phyloP scores from a whole-genome alignment of 2,113 vertebrate genomes.

The Podocnemis expansa region DNA sequence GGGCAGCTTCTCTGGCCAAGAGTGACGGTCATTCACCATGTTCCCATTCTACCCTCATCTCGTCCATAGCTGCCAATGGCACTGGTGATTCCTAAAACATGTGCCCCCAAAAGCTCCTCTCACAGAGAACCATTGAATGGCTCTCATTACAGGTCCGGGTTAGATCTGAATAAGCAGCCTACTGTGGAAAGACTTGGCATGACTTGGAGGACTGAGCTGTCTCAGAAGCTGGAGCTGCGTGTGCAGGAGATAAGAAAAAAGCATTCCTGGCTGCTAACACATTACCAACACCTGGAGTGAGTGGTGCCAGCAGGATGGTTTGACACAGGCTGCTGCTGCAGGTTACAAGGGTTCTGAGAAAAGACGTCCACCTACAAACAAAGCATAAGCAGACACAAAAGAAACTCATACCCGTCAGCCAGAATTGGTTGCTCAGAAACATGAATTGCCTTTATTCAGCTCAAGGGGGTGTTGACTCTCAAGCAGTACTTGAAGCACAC shows the following conservation, averaged over 20 bases:
- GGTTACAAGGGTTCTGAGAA: not conserved
- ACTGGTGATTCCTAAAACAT: not conserved
- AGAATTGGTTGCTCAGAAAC: not conserved
- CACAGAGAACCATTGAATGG: not conserved
- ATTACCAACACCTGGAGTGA: slow-evolving; percentile 61
- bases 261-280: slow-evolving; percentile 30
- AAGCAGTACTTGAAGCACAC: not conserved
- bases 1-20: not conserved
- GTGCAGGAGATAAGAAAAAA: slow-evolving; percentile 62
- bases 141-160: slow-evolving; percentile 1
- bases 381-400: not conserved
- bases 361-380: not conserved
- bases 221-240: slow-evolving; percentile 44
- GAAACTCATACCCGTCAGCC: not conserved
- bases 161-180: slow-evolving; percentile 42
- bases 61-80: no score
- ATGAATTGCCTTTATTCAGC: not conserved
- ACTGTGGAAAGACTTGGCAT: slow-evolving; percentile 8
- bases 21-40: not conserved
- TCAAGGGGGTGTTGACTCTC: not conserved
- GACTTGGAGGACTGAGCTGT: slow-evolving; percentile 58
- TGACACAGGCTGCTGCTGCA: slow-evolving; percentile 63
- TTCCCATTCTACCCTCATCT: not conserved
- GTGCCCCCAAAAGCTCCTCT: not conserved
- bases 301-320: not conserved